Percentiles rank a stretch among this genome's conserved stretches.
Evolutionary conservation across 2,113 vertebrate species (phyloP).

Genomic region (Megalops atlanticus): DNA sequence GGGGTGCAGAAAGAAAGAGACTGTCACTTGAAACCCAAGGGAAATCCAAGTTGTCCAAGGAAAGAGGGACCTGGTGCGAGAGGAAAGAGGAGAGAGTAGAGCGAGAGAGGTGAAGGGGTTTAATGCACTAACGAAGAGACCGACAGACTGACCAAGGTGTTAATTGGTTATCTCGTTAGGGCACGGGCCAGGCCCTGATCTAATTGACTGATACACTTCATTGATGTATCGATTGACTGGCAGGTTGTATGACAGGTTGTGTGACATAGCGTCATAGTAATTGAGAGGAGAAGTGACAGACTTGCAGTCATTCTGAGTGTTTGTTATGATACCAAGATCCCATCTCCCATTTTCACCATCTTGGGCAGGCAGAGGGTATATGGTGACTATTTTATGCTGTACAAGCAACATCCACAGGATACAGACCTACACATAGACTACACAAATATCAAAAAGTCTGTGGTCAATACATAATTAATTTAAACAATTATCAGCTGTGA

Average conservation of each 20-base stretch:
- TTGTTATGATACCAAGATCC: too few relatives aligned
- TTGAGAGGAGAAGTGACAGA: too few relatives aligned
- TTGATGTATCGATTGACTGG: constrained; percentile 37
- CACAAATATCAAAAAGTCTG: too few relatives aligned
- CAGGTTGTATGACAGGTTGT: constrained; percentile 6
- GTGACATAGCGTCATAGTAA: too few relatives aligned
- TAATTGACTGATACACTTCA: constrained; percentile 36
- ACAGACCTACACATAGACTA: too few relatives aligned
- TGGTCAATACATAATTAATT: too few relatives aligned
- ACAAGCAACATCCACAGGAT: too few relatives aligned
- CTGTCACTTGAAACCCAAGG: constrained; percentile 69
- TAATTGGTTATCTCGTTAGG: constrained; percentile 52
- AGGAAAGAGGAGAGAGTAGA: background rate
- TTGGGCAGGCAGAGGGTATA: too few relatives aligned
- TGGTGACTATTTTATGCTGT: too few relatives aligned
- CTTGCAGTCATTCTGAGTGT: too few relatives aligned
- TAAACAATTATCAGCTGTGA: background rate
- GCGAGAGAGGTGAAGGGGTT: constrained; percentile 43
- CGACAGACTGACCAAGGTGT: constrained; percentile 41
- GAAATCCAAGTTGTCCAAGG: constrained; percentile 48
- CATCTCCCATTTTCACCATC: too few relatives aligned
- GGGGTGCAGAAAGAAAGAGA: too few relatives aligned
- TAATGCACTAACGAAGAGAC: constrained; percentile 41
- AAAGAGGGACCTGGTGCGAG: constrained; percentile 21
- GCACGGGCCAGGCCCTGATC: constrained; percentile 27